Evolutionary conservation across 2,888 invertebrate species (phyloP).

Genomic region (Eremobia ochroleuca): DNA sequence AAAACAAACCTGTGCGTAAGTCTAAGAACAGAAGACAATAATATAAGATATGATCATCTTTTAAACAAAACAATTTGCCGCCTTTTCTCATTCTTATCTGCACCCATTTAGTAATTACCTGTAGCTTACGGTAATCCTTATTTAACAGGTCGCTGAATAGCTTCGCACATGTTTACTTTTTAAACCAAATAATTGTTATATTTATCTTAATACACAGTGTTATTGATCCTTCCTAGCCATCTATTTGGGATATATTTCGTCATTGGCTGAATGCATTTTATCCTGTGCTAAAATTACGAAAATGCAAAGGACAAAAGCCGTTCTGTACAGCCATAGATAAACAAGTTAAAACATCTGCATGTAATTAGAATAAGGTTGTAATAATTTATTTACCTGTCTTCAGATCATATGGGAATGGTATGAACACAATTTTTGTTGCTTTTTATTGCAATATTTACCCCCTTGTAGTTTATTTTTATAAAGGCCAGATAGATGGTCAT

Average conservation of each 20-base stretch:
- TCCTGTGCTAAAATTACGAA: constrained; percentile 30
- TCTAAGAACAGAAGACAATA: not conserved
- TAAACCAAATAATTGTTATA: constrained; percentile 1
- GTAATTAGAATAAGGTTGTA: constrained; percentile 20
- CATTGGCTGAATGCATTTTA: constrained; percentile 33
- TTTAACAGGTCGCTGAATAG: not conserved
- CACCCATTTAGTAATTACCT: constrained; percentile 30
- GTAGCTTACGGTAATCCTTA: constrained; percentile 23
- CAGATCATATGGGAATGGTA: not conserved
- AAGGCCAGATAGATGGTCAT: too few species aligned
- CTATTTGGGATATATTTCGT: constrained; percentile 39
- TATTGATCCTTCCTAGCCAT: constrained; percentile 31
- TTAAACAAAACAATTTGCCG: not conserved
- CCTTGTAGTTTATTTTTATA: not conserved
- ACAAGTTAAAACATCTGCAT: constrained; percentile 46
- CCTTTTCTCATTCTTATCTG: constrained; percentile 30
- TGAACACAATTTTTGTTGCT: not conserved
- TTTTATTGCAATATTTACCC: not conserved
- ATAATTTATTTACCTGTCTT: constrained; percentile 17
- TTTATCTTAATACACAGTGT: constrained; percentile 18
- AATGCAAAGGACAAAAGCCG: constrained; percentile 25
- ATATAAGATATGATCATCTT: not conserved
- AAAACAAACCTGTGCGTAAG: constrained; percentile 19
- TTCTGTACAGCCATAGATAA: constrained; percentile 19
- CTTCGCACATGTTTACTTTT: constrained; percentile 40